Base-by-base conservation (phyloP, 2,888 invertebrate species). In the Drosophila picticornis region DNA sequence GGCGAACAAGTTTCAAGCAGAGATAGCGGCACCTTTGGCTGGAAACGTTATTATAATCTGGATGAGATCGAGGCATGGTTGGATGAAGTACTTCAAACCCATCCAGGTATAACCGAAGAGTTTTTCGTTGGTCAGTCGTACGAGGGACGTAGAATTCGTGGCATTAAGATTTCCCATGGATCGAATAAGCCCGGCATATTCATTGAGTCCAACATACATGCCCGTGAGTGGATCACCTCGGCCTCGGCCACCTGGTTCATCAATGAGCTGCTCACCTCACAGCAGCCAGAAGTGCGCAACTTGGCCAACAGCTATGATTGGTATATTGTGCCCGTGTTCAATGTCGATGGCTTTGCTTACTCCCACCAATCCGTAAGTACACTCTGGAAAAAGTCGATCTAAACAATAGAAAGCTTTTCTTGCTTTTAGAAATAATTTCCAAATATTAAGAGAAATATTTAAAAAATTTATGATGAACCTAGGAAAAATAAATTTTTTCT, bases 331-430 rank as follows among this genome's bases (percentile, higher is more conserved):
- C 96, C 97, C 0, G 95, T 96, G 0, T 93, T 94, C 3, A 97
- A 97, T 91, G 96, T 96, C 38, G 96, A 97, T 93, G 96, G 96
- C n/a, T 96, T 96, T 89, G 94, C 89, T 2, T 96, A 95, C 84
- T 95, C 96, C 0, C 95, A 96, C 83, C 94, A 94, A 2, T 93
- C 90, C 72, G 96, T 96, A 93, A 94, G 94, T 93, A 46, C 13
- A 22, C 22, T 22, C 13, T 22, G 7, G 7, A 46, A 22, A 46
- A 46, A 13, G 3, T 11, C 3, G 4, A 46, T 4, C 4, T 22
- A 22, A n/a, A 0, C n/a, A 3, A 43, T 43, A 22, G 0, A 43
- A 43, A 11, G 2, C 3, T 10, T 40, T 40, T n/a, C 10, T n/a
- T 22, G 11, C 1, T 4, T 5, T 10, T n/a, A 40, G 4, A n/a